Evolutionary conservation across 2,888 invertebrate genomes (phyloP).

Genomic region (Parnassius mnemosyne): DNA sequence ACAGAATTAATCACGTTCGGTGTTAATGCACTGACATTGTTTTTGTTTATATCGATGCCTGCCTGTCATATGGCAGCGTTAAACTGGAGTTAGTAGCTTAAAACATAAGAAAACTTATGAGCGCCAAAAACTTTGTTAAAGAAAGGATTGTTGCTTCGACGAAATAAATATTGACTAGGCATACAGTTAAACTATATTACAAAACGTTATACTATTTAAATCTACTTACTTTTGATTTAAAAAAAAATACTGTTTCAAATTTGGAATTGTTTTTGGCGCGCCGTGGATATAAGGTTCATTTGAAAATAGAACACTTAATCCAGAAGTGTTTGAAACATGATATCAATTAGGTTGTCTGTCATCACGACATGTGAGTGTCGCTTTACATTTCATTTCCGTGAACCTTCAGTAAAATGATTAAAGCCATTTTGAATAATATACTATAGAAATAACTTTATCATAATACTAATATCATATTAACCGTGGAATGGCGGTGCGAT

Average conservation of each 20-base stretch:
- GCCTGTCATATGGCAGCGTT: conserved; percentile 33
- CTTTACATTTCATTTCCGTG: conserved; percentile 46
- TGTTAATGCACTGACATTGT: conserved; percentile 62
- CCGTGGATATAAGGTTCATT: conserved; percentile 22
- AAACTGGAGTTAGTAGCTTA: conserved; percentile 19
- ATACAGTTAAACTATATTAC: no score
- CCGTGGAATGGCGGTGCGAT: no score
- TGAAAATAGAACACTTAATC: conserved; percentile 61
- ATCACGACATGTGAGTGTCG: conserved; percentile 41
- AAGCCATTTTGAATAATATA: not conserved
- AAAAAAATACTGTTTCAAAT: conserved; percentile 9
- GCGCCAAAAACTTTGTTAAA: no score
- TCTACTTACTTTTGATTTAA: conserved; percentile 8
- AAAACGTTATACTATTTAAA: no score
- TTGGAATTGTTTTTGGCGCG: conserved; percentile 11
- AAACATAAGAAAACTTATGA: no score
- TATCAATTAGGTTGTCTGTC: conserved; percentile 73
- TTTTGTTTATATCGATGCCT: conserved; percentile 62
- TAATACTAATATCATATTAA: no score
- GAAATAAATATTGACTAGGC: no score
- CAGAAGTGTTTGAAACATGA: conserved; percentile 56
- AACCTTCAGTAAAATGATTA: conserved; percentile 1
- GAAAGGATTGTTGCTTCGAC: no score
- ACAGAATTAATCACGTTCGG: conserved; percentile 53
- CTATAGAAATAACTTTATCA: not conserved